These are phyloP conservation scores for Argya squamiceps DNA, from an alignment of 2,797 vertebrate species.

Conservation along the genomic window DNA sequence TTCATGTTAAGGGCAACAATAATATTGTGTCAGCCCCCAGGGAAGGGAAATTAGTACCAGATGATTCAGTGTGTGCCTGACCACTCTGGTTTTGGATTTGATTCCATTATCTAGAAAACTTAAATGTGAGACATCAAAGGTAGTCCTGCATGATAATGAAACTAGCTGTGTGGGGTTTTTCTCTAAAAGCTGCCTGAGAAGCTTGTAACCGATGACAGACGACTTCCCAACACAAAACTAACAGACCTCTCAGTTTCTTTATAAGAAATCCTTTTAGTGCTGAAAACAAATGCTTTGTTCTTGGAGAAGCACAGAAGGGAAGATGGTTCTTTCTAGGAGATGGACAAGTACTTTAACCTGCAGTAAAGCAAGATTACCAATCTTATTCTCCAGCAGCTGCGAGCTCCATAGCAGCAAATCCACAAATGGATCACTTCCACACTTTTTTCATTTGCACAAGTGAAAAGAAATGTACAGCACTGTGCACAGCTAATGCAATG, in stretches of 20 bases:
- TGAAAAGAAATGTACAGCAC: neutral
- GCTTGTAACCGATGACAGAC: neutral
- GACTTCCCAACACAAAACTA: neutral
- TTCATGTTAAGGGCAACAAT: neutral
- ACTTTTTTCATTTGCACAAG: neutral
- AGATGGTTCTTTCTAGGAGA: neutral
- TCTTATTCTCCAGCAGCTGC: neutral
- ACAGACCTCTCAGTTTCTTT: neutral
- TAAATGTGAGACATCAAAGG: constrained; percentile 24
- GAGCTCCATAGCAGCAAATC: neutral
- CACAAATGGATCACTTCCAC: neutral
- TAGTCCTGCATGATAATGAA: neutral
- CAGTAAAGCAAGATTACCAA: neutral
- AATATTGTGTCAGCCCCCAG: neutral
- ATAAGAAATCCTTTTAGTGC: neutral
- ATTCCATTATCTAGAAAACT: neutral
- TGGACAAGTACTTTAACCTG: neutral
- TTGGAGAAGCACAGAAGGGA: neutral
- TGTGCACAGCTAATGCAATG: neutral
- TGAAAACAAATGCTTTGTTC: neutral
- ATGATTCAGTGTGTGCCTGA: neutral
- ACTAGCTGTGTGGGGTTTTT: neutral
- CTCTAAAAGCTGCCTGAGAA: neutral
- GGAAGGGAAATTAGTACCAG: constrained; percentile 30
- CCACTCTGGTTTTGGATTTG: neutral